Evolutionary conservation across 2,113 vertebrate species (phyloP), one percentile per base, ranked within the genome.

Genomic region (Xiphorhynchus elegans): DNA sequence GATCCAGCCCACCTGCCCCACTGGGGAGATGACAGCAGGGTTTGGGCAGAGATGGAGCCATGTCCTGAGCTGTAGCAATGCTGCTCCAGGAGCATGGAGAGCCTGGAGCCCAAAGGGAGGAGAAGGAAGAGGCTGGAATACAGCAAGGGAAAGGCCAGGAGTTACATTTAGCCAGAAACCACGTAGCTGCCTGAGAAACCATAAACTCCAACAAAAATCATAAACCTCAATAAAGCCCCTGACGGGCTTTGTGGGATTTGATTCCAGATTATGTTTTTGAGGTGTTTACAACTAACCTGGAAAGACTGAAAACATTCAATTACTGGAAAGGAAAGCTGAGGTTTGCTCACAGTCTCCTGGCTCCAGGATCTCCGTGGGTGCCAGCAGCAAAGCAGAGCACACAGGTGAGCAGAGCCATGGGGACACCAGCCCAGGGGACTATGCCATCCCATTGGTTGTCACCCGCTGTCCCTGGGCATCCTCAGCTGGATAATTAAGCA

Each of bases 331-430:
- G 14, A 69, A 86, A 69, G 46, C 29, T 53, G 49, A 42, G 58
- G 49, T 82, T 87, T 87, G 44, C 70, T 82, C 64, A 40, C 50
- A 53, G 25, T 42, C 58, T 89, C 26, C 40, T 86, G 87, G 26
- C 59, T 64, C 37, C 53, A 31, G 62, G 67, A 47, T 44, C 49
- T 60, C n/a, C 50, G 78, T 15, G 62, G 35, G 52, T 59, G 47
- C 74, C 2, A 16, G 60, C 44, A 69, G 50, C 56, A 63, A 56
- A 72, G n/a, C 52, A 13, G 2, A 4, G 50, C 7, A 24, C 23
- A 8, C 0, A 2, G 20, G 21, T 24, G 72, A 68, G 42, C 1
- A 0, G 66, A 53, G 56, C 46, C 0, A 0, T 13, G 64, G 60
- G 60, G 29, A 63, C 13, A 17, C 31, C 0, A 2, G 40, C 52